Percentiles rank a stretch among this genome's conserved stretches.
phyloP scores from a whole-genome alignment of 2,797 vertebrate genomes.

The Microchirus variegatus region DNA sequence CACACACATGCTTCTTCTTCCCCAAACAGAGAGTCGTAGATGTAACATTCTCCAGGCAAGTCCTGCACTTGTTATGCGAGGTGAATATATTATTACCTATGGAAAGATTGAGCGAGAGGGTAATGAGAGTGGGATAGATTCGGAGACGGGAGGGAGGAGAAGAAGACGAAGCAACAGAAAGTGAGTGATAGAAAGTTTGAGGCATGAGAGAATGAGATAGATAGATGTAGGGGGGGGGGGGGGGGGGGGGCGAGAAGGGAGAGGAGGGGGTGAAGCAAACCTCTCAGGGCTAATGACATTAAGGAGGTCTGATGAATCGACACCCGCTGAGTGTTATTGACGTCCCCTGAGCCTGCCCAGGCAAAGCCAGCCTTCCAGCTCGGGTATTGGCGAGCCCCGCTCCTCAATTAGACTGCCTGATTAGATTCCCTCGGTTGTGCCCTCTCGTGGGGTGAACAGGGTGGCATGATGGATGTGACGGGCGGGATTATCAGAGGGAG shows the following conservation, averaged over 20 bases:
- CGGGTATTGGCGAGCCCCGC: slow-evolving; percentile 70
- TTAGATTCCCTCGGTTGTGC: slow-evolving; percentile 82
- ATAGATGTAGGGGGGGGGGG: slow-evolving; percentile 32
- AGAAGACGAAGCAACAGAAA: slow-evolving; percentile 47
- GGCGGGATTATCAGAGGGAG: slow-evolving; percentile 74
- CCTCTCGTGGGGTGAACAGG: slow-evolving; percentile 75
- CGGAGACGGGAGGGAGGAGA: slow-evolving; percentile 62
- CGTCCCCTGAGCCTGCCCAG: slow-evolving; percentile 71
- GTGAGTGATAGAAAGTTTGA: slow-evolving; percentile 66
- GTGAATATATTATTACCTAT: slow-evolving; percentile 62
- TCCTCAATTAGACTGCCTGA: slow-evolving; percentile 81
- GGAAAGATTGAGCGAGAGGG: slow-evolving; percentile 62
- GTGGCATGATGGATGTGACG: slow-evolving; percentile 83
- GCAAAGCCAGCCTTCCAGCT: slow-evolving; percentile 62
- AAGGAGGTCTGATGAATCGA: slow-evolving; percentile 84
- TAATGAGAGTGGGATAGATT: slow-evolving; percentile 73
- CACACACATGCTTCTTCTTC: slow-evolving; percentile 42
- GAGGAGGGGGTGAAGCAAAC: slow-evolving; percentile 68
- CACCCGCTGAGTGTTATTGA: slow-evolving; percentile 83
- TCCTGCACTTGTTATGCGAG: slow-evolving; percentile 61
- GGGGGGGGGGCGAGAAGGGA: slow-evolving; percentile 34
- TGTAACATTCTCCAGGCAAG: slow-evolving; percentile 51
- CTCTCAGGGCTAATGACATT: slow-evolving; percentile 86
- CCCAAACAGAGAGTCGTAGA: slow-evolving; percentile 35
- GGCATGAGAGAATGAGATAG: slow-evolving; percentile 62